Percentiles rank a stretch among this genome's conserved stretches.
Conservation (phyloP, 53 echinoderm and acorn worm species). For the Crossaster papposus region DNA sequence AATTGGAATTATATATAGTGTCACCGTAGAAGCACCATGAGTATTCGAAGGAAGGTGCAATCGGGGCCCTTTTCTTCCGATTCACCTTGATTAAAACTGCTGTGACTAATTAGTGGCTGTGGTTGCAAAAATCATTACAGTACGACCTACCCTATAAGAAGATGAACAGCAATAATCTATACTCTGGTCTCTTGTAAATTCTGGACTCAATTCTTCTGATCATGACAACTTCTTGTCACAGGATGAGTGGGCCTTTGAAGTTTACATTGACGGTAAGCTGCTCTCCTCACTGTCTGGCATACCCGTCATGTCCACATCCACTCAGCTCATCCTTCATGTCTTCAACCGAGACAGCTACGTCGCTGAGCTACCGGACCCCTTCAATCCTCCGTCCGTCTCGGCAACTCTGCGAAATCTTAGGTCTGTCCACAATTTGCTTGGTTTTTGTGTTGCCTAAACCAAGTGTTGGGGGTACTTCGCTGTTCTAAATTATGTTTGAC, state of each 20-base stretch:
- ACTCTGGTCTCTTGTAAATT: no score
- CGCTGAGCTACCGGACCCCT: slow-evolving; percentile 24
- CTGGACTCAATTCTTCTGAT: no score
- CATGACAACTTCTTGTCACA: neutral
- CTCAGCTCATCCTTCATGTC: slow-evolving; percentile 56
- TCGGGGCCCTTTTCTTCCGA: no score
- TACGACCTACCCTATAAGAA: no score
- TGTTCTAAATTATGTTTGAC: no score
- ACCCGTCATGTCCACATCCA: slow-evolving; percentile 32
- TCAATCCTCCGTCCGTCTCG: slow-evolving; percentile 21
- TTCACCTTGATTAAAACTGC: no score
- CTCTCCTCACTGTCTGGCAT: slow-evolving; percentile 46
- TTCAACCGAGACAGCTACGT: slow-evolving; percentile 52
- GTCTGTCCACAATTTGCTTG: neutral
- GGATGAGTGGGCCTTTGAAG: slow-evolving; percentile 55
- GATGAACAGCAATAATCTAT: no score
- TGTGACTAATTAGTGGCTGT: no score
- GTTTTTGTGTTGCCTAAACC: neutral
- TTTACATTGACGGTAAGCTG: slow-evolving; percentile 42
- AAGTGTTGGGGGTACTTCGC: neutral
- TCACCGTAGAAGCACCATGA: no score
- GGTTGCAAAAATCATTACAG: no score
- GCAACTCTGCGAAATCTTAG: slow-evolving; percentile 42
- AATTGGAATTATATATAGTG: no score
- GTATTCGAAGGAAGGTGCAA: no score